Evolutionary conservation across 2,888 invertebrate genomes (phyloP), one percentile per base, ranked within the genome.

Genomic region (Julus scandinavius): DNA sequence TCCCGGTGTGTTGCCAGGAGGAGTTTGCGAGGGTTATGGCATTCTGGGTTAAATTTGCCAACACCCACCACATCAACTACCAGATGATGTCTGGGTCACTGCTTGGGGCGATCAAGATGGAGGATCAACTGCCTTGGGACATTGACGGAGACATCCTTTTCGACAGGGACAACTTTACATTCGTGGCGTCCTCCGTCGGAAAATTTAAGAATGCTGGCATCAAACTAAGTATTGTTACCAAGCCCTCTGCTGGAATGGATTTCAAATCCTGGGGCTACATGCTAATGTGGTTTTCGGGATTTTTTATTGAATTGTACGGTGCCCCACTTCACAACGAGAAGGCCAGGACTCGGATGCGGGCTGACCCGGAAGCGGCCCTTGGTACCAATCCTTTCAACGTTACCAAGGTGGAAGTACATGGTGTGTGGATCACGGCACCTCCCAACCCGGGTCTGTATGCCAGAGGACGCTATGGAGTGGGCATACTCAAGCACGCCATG

Each of bases 101-200:
- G 5, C 89, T 92, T 6, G 92, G 92, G 13, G 92, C 92, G 15
- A 91, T 92, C 20, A 92, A 92, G 89, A 90, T 92, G 49, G 89
- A 90, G 45, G 91, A 90, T 87, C 90, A 91, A 85, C 89, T 92
- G 29, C 92, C 92, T 7, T 92, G 92, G 92, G 92, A 92, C 89
- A 88, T 91, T n/a, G 92, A 92, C 89, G 91, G 90, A n/a, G 92
- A 92, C 89, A 89, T 91, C 4, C 89, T 90, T 9, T 91, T 91
- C 88, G 88, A 90, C 7, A 88, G 90, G 6, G 88, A 89, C 20
- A 91, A 91, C 87, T 90, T 89, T 88, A 90, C 90, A 17, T 90
- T 91, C 54, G 89, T 91, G 29, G 83, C 49, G 17, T 89, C 87
- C 15, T 87, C 90, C 29, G 41, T 45, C 40, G n/a, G 15, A n/a